Evolutionary conservation across 1,140 invertebrate species (phyloP).

Genomic region (Nasonia vitripennis): DNA sequence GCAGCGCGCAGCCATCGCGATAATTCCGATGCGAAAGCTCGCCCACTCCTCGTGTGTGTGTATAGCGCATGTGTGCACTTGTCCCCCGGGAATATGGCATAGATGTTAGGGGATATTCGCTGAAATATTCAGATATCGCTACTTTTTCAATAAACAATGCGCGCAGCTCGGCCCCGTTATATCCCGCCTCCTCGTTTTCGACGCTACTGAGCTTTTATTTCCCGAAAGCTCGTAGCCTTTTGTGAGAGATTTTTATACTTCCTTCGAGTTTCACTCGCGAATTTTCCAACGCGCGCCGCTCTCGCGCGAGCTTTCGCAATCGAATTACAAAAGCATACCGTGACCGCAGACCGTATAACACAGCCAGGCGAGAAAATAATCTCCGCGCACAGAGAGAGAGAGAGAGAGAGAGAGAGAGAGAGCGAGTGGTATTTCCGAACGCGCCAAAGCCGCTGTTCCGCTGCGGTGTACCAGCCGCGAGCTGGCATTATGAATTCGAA

Average conservation of each 20-base stretch:
- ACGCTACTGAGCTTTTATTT: constrained; percentile 9
- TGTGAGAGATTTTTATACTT: neutral
- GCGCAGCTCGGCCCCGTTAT: no score
- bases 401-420: no score
- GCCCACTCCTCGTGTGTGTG: constrained; percentile 36
- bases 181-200: neutral
- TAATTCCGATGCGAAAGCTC: constrained; percentile 57
- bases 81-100: neutral
- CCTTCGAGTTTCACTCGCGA: no score
- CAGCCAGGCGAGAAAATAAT: neutral
- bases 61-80: constrained; percentile 31
- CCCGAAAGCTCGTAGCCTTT: neutral
- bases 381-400: neutral
- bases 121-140: constrained; percentile 2
- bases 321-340: neutral
- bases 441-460: neutral
- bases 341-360: neutral
- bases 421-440: neutral
- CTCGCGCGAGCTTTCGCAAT: neutral
- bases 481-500: constrained; percentile 39
- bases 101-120: constrained; percentile 13
- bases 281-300: neutral
- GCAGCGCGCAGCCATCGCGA: constrained; percentile 57
- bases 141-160: constrained; percentile 41
- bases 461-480: neutral